A percentile compares a stretch with the other conserved stretches of the same genome.
Evolutionary conservation across 2,888 invertebrate species (phyloP).

Genomic region (Cyclophora albipunctata): DNA sequence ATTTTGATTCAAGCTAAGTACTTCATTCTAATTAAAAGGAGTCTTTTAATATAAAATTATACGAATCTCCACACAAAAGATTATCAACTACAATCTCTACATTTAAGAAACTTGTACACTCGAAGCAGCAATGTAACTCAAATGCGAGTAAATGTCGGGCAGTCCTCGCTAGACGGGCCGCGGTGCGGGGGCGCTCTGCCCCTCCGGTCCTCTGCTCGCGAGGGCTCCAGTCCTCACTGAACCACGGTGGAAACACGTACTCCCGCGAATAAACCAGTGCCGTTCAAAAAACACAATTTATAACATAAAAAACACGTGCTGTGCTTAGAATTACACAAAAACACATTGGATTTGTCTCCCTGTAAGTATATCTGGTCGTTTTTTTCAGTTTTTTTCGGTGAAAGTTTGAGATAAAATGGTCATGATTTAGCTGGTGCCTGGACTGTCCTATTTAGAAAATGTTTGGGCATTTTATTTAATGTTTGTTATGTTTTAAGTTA

Average conservation of each 20-base stretch:
- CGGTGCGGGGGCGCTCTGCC: slow-evolving; percentile 41
- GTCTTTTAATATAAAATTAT: too few species aligned
- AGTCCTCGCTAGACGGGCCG: slow-evolving; percentile 13
- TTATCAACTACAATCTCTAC: too few species aligned
- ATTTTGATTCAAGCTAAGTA: too few species aligned
- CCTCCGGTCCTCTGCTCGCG: slow-evolving; percentile 47
- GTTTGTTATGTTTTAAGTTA: neutral
- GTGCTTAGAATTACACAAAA: slow-evolving; percentile 45
- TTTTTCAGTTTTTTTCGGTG: slow-evolving; percentile 24
- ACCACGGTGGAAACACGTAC: slow-evolving; percentile 36
- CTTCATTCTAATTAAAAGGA: too few species aligned
- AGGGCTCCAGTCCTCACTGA: slow-evolving; percentile 59
- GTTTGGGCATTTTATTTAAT: neutral
- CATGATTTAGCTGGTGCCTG: slow-evolving; percentile 31
- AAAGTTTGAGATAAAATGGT: slow-evolving; percentile 40
- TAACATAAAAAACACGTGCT: slow-evolving; percentile 54
- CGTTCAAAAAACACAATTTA: slow-evolving; percentile 35
- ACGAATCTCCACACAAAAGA: too few species aligned
- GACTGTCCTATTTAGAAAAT: slow-evolving; percentile 9
- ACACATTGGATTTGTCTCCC: slow-evolving; percentile 51
- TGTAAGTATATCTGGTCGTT: slow-evolving; percentile 43
- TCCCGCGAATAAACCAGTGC: slow-evolving; percentile 25
- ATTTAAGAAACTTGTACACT: too few species aligned
- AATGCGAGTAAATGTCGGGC: slow-evolving; percentile 40
- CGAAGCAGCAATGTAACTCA: slow-evolving; percentile 34